Conservation (phyloP, 1,140 invertebrate species). For the Cyrtorhinus lividipennis region DNA sequence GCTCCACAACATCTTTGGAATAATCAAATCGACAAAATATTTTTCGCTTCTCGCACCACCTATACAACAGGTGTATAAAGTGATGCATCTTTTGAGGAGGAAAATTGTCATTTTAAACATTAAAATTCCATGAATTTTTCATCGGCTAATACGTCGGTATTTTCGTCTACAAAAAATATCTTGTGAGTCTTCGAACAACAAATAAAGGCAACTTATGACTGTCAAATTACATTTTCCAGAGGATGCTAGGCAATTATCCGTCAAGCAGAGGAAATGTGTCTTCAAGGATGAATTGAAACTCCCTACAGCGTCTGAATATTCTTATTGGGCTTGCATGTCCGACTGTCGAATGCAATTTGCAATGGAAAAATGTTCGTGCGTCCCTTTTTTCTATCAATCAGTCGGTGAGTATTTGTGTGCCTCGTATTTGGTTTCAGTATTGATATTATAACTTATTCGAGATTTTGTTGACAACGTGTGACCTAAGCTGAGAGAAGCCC, state of each 20-base stretch:
- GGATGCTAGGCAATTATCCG: constrained; percentile 46
- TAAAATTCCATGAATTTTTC: no score
- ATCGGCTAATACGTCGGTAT: no score
- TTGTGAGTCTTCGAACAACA: no score
- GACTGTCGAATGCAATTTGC: constrained; percentile 48
- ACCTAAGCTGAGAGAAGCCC: no score
- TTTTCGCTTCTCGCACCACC: constrained; percentile 51
- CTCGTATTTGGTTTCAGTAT: no score
- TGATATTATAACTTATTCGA: no score
- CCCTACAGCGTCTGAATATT: constrained; percentile 41
- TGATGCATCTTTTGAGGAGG: no score
- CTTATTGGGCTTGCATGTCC: constrained; percentile 49
- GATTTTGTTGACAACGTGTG: no score
- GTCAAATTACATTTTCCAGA: no score
- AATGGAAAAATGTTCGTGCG: constrained; percentile 43
- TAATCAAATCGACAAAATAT: constrained; percentile 40
- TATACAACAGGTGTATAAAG: constrained; percentile 52
- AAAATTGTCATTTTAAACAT: no score
- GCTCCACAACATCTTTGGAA: constrained; percentile 52
- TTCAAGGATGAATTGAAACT: constrained; percentile 46
- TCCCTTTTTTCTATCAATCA: constrained; percentile 46
- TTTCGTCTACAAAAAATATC: no score
- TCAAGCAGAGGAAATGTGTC: constrained; percentile 47
- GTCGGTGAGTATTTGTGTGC: constrained; percentile 22
- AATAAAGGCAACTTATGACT: no score